Evolutionary conservation across 2,888 invertebrate species (phyloP), one percentile per base, ranked within the genome.

Genomic region (Linyphia triangularis): DNA sequence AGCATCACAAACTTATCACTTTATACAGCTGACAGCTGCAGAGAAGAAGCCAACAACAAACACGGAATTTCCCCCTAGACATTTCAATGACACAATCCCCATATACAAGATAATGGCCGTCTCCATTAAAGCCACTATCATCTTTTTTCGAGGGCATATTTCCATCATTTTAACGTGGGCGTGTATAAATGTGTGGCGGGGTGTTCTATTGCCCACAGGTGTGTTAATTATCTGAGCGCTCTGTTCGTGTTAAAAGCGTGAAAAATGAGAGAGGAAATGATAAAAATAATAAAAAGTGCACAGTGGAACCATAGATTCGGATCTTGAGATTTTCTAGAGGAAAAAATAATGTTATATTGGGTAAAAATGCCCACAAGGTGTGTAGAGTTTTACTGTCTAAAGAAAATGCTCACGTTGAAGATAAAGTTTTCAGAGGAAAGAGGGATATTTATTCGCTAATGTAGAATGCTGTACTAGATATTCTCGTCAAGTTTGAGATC

Each of bases 391-490:
- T 61, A 77, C 40, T 77, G 77, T 67, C 37, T 79, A 73, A 86
- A 86, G 73, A 73, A 86, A 79, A 65, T 79, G 65, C 51, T 59
- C 19, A 43, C 61, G 61, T 69, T 57, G 37, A 77, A 77, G 79
- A 85, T 85, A 86, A 86, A 86, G 63, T 72, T 79, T 77, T 78
- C 24, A 79, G 73, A 43, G 51, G 79, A 86, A 79, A 72, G 57
- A 51, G 63, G 16, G 79, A 86, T 86, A 86, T 72, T 72, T 79
- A 79, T 79, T 79, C 79, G 79, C 85, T 86, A 86, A 86, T 86
- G 85, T 86, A 65, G 43, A 65, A 37, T 37, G 75, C 37, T 79
- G 57, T 63, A 37, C 72, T 51, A 72, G 65, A 73, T 26, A 79
- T 73, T 33, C 40, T 13, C 24, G 78, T 30, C 13, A 37, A 65